A percentile compares a stretch with the other conserved stretches of the same genome.
These are phyloP conservation scores for Ciconia nigra DNA, from an alignment of 2,797 vertebrate species.

Conservation along the genomic window DNA sequence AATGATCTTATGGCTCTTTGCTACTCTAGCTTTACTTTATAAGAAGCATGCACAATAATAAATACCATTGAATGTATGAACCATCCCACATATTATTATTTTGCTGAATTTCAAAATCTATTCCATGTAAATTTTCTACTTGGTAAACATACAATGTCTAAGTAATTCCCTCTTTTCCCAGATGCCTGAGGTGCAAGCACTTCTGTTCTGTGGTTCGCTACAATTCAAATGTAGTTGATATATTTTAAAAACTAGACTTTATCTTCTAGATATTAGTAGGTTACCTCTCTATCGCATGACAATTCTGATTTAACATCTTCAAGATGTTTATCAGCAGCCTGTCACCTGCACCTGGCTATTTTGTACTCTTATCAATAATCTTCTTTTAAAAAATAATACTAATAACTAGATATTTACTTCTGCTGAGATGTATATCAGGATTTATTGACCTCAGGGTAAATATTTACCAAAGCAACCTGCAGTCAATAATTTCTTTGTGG, in stretches of 20 bases:
- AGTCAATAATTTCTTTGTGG: background rate
- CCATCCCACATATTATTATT: background rate
- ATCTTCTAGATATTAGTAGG: background rate
- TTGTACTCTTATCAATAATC: background rate
- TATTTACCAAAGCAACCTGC: background rate
- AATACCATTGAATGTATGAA: background rate
- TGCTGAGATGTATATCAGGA: conserved; percentile 2
- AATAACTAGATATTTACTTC: background rate
- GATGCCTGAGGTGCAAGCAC: background rate
- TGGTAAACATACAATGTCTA: background rate
- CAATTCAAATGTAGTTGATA: background rate
- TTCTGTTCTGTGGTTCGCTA: background rate
- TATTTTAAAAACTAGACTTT: background rate
- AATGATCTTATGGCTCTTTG: background rate
- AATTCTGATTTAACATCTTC: background rate
- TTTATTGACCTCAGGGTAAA: background rate
- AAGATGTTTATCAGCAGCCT: background rate
- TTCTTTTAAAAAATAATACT: background rate
- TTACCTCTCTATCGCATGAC: background rate
- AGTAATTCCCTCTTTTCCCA: background rate
- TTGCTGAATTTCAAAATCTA: background rate
- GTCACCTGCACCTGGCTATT: background rate
- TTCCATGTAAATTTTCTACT: background rate
- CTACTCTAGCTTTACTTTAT: background rate
- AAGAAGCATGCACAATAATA: background rate